Percentiles rank a stretch among this genome's conserved stretches.
Evolutionary conservation across 37 sponge, comb jelly and placozoan species (phyloP).

Genomic region (Geodia barretti): DNA sequence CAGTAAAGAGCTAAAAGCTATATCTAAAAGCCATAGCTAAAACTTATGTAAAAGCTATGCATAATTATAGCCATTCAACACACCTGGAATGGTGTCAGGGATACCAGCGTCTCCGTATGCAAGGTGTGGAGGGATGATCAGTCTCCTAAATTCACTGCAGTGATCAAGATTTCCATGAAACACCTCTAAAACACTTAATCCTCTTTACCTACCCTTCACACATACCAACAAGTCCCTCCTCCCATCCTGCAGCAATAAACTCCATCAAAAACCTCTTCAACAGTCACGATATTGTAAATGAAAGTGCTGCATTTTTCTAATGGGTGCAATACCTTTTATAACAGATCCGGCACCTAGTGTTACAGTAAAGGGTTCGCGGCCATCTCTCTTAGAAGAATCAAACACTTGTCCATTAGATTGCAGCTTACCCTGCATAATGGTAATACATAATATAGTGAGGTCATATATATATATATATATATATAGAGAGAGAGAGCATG

Average conservation of each 20-base stretch:
- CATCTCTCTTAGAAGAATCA: slow-evolving; percentile 59
- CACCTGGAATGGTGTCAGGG: slow-evolving; percentile 64
- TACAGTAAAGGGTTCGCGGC: slow-evolving; percentile 60
- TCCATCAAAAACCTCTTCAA: background rate
- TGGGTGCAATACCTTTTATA: slow-evolving; percentile 47
- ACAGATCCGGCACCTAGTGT: slow-evolving; percentile 63
- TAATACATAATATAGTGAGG: background rate
- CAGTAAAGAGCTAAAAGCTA: background rate
- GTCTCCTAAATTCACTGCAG: slow-evolving; percentile 61
- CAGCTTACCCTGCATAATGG: slow-evolving; percentile 47
- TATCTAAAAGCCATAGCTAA: background rate
- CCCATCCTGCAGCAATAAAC: slow-evolving; percentile 63
- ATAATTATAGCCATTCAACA: background rate
- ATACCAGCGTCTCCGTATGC: slow-evolving; percentile 69
- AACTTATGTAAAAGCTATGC: slow-evolving; percentile 1
- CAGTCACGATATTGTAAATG: too few relatives aligned
- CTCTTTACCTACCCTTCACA: slow-evolving; percentile 79
- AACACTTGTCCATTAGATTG: slow-evolving; percentile 69
- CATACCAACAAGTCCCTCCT: slow-evolving; percentile 74
- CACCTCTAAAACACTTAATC: too few relatives aligned
- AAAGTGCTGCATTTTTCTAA: background rate
- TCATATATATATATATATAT: background rate
- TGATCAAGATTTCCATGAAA: too few relatives aligned
- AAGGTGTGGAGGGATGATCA: slow-evolving; percentile 72
- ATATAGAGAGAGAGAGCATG: too few relatives aligned